Percentiles rank a stretch among this genome's conserved stretches.
Conservation (phyloP, 2,113 vertebrate species). For the Zapornia atra region DNA sequence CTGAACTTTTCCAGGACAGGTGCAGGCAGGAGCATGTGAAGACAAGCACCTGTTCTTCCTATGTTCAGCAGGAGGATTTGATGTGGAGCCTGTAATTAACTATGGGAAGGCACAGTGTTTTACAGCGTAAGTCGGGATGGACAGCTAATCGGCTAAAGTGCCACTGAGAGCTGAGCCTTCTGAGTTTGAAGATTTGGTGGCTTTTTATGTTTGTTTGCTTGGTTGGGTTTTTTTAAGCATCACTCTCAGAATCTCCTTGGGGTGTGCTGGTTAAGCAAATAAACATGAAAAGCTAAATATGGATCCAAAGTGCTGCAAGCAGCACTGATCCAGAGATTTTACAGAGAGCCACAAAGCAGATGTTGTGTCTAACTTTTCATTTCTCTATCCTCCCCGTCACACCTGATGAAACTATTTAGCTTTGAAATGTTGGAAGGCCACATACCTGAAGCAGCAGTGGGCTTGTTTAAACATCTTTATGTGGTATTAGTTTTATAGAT, state of each 20-base stretch:
- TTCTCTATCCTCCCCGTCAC: not conserved
- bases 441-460: not conserved
- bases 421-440: not conserved
- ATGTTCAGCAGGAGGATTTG: not conserved
- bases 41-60: not conserved
- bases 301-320: not conserved
- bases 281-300: not conserved
- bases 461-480: constrained; percentile 45
- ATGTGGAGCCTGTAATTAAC: not conserved
- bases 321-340: not conserved
- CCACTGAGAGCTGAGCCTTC: not conserved
- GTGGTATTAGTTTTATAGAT: constrained; percentile 47
- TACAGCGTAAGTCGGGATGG: not conserved
- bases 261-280: not conserved
- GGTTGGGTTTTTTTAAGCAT: not conserved
- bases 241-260: not conserved
- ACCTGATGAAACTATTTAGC: constrained; percentile 24
- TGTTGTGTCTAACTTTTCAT: not conserved
- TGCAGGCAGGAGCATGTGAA: not conserved
- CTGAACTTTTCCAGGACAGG: not conserved
- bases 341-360: not conserved
- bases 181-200: not conserved
- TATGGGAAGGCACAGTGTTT: not conserved
- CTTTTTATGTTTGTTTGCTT: not conserved
- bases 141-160: not conserved